These are phyloP conservation scores for Bambusicola thoracicus DNA, from an alignment of 2,113 vertebrate species.

Conservation along the genomic window DNA sequence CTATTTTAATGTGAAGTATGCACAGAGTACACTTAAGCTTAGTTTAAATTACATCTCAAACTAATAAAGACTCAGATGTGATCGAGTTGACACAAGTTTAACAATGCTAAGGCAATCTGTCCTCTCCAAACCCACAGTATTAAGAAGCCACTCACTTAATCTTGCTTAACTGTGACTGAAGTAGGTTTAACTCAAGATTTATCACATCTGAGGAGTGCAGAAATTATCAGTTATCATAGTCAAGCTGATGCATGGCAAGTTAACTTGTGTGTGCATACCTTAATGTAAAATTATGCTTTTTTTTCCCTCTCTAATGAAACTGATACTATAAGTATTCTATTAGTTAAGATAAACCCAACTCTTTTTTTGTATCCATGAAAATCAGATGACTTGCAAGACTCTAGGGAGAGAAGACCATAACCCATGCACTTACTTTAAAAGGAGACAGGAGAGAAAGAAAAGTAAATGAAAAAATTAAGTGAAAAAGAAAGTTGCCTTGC, in stretches of 20 bases:
- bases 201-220: neutral
- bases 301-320: neutral
- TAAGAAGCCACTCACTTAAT: neutral
- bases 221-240: neutral
- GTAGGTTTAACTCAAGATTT: neutral
- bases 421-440: neutral
- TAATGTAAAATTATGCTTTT: neutral
- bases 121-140: neutral
- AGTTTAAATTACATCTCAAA: neutral
- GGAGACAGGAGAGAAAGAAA: neutral
- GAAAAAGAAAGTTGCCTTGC: neutral
- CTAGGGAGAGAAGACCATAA: neutral
- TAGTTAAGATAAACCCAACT: neutral
- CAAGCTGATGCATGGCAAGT: rapidly evolving
- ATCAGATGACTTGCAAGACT: neutral
- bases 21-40: neutral
- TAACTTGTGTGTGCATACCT: neutral
- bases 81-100: neutral
- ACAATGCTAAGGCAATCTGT: neutral
- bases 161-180: neutral
- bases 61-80: neutral
- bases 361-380: neutral
- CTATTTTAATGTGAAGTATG: neutral
- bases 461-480: neutral
- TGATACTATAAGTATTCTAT: neutral